Evolutionary conservation across 2,888 invertebrate genomes (phyloP).

Genomic region (Lucinisca nassula): DNA sequence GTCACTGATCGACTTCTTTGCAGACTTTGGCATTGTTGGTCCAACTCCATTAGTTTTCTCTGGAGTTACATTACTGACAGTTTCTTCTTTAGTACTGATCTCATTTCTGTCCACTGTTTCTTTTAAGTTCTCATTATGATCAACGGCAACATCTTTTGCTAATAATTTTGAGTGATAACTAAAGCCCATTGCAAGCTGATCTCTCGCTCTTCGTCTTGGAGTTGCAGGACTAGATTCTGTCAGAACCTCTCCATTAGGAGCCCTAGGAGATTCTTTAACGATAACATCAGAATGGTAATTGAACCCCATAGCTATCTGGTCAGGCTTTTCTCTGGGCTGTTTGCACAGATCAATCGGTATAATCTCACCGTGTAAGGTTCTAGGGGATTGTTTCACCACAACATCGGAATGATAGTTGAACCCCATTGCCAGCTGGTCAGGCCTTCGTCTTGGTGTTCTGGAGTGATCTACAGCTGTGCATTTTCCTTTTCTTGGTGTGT

Average conservation of each 20-base stretch:
- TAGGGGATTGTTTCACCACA: slow-evolving; percentile 63
- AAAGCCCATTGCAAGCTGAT: slow-evolving; percentile 65
- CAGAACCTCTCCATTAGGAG: slow-evolving; percentile 46
- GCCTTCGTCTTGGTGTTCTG: slow-evolving; percentile 49
- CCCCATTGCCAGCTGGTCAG: slow-evolving; percentile 65
- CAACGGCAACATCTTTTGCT: slow-evolving; percentile 45
- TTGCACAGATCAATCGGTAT: slow-evolving; percentile 50
- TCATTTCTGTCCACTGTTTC: slow-evolving; percentile 17
- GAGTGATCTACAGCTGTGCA: slow-evolving; percentile 36
- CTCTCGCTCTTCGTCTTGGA: slow-evolving; percentile 44
- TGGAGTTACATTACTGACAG: not conserved
- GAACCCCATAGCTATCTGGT: slow-evolving; percentile 64
- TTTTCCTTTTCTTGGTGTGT: slow-evolving; percentile 49
- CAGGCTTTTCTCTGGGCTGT: slow-evolving; percentile 44
- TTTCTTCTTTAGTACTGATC: not conserved
- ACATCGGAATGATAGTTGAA: slow-evolving; percentile 63
- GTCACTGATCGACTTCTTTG: slow-evolving; percentile 41
- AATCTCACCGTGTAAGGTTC: slow-evolving; percentile 57
- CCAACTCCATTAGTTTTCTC: slow-evolving; percentile 1
- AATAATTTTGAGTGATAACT: slow-evolving; percentile 60
- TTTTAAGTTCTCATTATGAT: slow-evolving; percentile 3
- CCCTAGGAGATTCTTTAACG: slow-evolving; percentile 53
- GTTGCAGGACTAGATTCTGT: slow-evolving; percentile 33
- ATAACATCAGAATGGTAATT: slow-evolving; percentile 56
- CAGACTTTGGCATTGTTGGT: slow-evolving; percentile 5